A percentile compares a stretch with the other conserved stretches of the same genome.
Evolutionary conservation across 2,797 vertebrate species (phyloP).

Genomic region (Xenopus petersii): DNA sequence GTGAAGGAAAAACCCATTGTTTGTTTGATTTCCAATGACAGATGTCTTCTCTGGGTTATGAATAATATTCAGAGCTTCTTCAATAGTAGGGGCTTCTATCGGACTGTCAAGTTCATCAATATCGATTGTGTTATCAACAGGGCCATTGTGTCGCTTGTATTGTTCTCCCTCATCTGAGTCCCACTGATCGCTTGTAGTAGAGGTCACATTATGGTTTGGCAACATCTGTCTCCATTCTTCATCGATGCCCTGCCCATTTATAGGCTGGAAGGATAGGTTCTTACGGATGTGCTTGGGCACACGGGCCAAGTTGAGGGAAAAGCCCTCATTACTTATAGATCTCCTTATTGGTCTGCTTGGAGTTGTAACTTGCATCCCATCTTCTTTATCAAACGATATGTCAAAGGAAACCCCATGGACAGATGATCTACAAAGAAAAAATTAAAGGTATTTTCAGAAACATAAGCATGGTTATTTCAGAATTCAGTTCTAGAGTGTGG

Average conservation of each 20-base stretch:
- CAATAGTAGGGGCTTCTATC: conserved; percentile 81
- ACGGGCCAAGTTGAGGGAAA: conserved; percentile 75
- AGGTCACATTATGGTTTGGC: conserved; percentile 35
- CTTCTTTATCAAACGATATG: conserved; percentile 91
- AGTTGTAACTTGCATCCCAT: conserved; percentile 57
- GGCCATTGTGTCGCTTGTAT: conserved; percentile 77
- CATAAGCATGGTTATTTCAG: not conserved
- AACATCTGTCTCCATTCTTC: conserved; percentile 68
- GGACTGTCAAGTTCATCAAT: conserved; percentile 74
- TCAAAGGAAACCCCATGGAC: conserved; percentile 95
- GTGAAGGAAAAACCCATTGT: conserved; percentile 92
- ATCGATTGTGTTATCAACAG: conserved; percentile 64
- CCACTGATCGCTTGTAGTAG: conserved; percentile 54
- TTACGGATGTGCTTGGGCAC: conserved; percentile 77
- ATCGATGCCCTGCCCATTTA: conserved; percentile 85
- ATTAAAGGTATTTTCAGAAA: not conserved
- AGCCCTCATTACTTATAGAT: conserved; percentile 91
- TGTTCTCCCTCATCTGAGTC: conserved; percentile 55
- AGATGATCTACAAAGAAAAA: conserved; percentile 73
- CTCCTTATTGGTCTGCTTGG: conserved; percentile 77
- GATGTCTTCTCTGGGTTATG: conserved; percentile 79
- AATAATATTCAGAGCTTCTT: conserved; percentile 90
- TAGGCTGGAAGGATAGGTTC: conserved; percentile 86
- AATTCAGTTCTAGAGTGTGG: no score
- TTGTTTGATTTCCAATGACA: conserved; percentile 69